Conservation (phyloP, 2,888 invertebrate genomes). For the Nomada lathburiana region DNA sequence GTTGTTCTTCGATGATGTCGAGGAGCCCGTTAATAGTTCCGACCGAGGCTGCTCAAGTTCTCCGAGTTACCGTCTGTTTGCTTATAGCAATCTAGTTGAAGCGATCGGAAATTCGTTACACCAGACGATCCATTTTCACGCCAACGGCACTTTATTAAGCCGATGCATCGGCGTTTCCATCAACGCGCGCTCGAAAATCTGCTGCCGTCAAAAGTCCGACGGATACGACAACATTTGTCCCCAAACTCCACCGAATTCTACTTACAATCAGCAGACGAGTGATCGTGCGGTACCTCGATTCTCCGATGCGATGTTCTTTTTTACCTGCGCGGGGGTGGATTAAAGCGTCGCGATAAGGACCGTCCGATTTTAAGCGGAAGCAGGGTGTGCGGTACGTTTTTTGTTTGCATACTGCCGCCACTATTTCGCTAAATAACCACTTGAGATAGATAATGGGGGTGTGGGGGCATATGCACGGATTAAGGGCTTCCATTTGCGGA, state of each 20-base stretch:
- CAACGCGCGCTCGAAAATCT: too few species aligned
- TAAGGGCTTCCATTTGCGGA: slow-evolving; percentile 13
- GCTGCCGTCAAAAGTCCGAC: too few species aligned
- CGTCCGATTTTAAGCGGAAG: slow-evolving; percentile 3
- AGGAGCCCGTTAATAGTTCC: slow-evolving; percentile 43
- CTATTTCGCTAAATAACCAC: slow-evolving; percentile 44
- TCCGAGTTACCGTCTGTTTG: slow-evolving; percentile 52
- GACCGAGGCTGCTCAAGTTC: slow-evolving; percentile 34
- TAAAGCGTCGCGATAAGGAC: slow-evolving; percentile 7
- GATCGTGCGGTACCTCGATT: too few species aligned
- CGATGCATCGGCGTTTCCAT: neutral
- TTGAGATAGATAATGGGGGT: slow-evolving; percentile 25
- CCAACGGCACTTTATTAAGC: slow-evolving; percentile 28
- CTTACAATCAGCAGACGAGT: too few species aligned
- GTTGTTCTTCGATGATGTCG: slow-evolving; percentile 44
- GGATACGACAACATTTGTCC: too few species aligned
- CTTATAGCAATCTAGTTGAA: slow-evolving; percentile 9
- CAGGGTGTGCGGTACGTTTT: neutral
- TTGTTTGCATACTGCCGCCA: slow-evolving; percentile 14
- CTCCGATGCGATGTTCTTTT: too few species aligned
- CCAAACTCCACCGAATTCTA: too few species aligned
- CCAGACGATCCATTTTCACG: slow-evolving; percentile 1
- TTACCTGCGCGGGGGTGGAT: neutral
- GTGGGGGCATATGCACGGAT: slow-evolving; percentile 24
- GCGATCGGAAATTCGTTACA: slow-evolving; percentile 47